Evolutionary conservation across 2,888 invertebrate species (phyloP).

Genomic region (Archips crataeganus): DNA sequence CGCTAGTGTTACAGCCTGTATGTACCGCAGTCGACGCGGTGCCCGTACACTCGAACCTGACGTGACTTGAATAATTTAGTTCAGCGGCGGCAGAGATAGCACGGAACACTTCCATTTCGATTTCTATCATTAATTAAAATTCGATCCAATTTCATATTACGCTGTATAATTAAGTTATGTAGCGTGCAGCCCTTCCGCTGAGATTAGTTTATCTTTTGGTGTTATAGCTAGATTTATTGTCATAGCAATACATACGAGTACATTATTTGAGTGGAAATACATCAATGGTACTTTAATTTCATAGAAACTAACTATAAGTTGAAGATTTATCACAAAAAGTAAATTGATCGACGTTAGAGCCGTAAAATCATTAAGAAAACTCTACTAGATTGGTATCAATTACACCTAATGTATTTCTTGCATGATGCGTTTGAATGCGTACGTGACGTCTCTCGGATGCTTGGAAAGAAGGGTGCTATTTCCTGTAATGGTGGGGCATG

Average conservation of each 20-base stretch:
- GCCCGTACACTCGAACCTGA: conserved; percentile 53
- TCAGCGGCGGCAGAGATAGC: conserved; percentile 54
- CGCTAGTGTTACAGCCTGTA: conserved; percentile 38
- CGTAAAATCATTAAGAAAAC: neutral
- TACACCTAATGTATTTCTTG: conserved; percentile 45
- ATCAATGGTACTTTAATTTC: neutral
- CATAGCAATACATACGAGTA: neutral
- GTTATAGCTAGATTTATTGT: neutral
- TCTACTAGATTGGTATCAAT: conserved; percentile 22
- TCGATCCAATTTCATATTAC: conserved; percentile 61
- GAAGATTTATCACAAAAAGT: neutral
- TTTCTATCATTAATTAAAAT: conserved; percentile 71
- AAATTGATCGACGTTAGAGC: neutral
- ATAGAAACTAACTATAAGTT: neutral
- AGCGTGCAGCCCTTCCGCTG: conserved; percentile 28
- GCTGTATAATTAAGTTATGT: conserved; percentile 48
- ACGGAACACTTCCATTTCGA: conserved; percentile 59
- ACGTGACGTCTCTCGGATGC: conserved; percentile 18
- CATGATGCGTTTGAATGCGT: conserved; percentile 25
- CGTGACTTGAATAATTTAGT: conserved; percentile 72
- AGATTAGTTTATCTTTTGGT: conserved; percentile 17
- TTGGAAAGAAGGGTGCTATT: conserved; percentile 48
- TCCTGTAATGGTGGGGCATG: conserved; percentile 55
- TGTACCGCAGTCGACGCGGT: conserved; percentile 44
- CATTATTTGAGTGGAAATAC: neutral